Percentiles rank a stretch among this genome's conserved stretches.
phyloP scores from a whole-genome alignment of 2,888 invertebrate genomes.

The Timandra comae region DNA sequence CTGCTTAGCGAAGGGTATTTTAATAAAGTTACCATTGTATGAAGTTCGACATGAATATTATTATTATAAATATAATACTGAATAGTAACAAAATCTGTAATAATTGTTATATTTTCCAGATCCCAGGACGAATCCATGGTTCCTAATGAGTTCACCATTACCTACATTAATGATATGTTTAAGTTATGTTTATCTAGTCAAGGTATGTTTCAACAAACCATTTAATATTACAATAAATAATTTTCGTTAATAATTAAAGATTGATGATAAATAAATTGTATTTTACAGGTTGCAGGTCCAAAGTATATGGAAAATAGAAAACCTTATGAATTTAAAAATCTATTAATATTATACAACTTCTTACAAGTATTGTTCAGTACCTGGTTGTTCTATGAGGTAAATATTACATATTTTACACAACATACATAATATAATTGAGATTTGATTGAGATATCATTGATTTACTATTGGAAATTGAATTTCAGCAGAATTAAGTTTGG shows the following conservation, averaged over 20 bases:
- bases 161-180: conserved; percentile 94
- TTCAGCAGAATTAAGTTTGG: too few relatives aligned
- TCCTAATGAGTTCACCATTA: conserved; percentile 94
- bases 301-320: conserved; percentile 94
- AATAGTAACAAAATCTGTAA: not conserved
- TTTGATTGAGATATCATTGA: too few relatives aligned
- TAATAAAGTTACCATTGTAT: too few relatives aligned
- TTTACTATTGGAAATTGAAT: too few relatives aligned
- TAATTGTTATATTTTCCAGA: conserved; percentile 70
- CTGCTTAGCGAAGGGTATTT: too few relatives aligned
- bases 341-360: conserved; percentile 89
- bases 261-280: conserved; percentile 7
- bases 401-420: conserved; percentile 19
- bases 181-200: conserved; percentile 92
- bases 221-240: too few relatives aligned
- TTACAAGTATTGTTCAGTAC: conserved; percentile 93
- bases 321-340: conserved; percentile 87
- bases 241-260: not conserved
- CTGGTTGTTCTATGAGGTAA: conserved; percentile 95
- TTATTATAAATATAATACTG: not conserved
- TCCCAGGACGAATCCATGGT: conserved; percentile 92
- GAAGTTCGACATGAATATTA: too few relatives aligned
- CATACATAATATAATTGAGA: too few relatives aligned
- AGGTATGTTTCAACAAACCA: conserved; percentile 71
- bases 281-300: conserved; percentile 86